Evolutionary conservation across 2,113 vertebrate genomes (phyloP), one percentile per base, ranked within the genome.

Genomic region (Muscicapa adusta): DNA sequence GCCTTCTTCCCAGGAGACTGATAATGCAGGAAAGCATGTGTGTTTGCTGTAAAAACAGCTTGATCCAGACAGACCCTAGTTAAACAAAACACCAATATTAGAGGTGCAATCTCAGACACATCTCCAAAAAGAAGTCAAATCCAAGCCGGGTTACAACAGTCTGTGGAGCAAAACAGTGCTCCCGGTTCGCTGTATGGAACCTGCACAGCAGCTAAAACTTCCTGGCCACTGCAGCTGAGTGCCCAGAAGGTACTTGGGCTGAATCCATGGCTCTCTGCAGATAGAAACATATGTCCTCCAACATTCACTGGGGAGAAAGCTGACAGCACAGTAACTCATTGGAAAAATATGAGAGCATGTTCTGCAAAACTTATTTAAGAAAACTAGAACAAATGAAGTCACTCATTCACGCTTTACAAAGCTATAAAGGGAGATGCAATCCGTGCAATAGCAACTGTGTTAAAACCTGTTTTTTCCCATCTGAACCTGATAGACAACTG

Each of bases 321-420:
- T 56, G 67, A 83, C 62, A 68, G 29, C n/a, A 54, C n/a, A 33
- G 17, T 42, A 81, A 62, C 34, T 78, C 25, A 28, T 2, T 18
- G 47, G 70, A 56, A 85, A 85, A 87, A 74, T 20, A 67, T 0
- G 12, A 71, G 7, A 82, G 16, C 12, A 13, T 22, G 53, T 81
- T 91, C 71, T 29, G 6, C 1, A 1, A 75, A 87, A 78, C 23
- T 40, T 80, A 47, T 24, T 80, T 42, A 50, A 50, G 47, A 77
- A 87, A 91, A 77, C 34, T 50, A 70, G 33, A 94, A 84, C n/a
- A 84, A 84, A 77, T 57, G 18, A 36, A 77, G 70, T 58, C 57
- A 22, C 28, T 77, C 22, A 47, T 50, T 45, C 38, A 71, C 0
- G 29, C 51, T 89, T 89, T 61, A 54, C 57, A 81, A 81, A 94